phyloP scores from a whole-genome alignment of 2,797 vertebrate genomes.

The Bryconaethiops microstoma region DNA sequence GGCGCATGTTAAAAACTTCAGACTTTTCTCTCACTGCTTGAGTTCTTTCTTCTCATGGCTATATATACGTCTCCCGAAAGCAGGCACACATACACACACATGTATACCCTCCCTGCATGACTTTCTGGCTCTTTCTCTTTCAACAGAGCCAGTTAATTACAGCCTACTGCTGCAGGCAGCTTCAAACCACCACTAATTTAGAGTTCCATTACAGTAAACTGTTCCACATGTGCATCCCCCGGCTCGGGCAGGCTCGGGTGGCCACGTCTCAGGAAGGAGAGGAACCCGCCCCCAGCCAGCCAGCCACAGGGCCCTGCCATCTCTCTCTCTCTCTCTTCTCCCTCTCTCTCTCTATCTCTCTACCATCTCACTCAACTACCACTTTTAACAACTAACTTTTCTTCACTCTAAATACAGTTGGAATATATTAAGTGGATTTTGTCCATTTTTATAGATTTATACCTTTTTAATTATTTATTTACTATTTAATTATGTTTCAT shows the following conservation, averaged over 20 bases:
- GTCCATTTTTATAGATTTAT: not conserved
- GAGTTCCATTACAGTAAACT: conserved; percentile 89
- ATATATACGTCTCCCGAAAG: conserved; percentile 36
- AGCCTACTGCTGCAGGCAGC: conserved; percentile 85
- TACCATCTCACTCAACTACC: too few species aligned
- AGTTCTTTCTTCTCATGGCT: conserved; percentile 48
- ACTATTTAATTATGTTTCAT: not conserved
- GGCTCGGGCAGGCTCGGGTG: conserved; percentile 77
- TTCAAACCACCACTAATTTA: conserved; percentile 88
- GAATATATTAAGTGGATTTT: too few species aligned
- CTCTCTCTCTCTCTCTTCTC: not conserved
- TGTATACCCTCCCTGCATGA: conserved; percentile 61
- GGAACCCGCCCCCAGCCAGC: conserved; percentile 74
- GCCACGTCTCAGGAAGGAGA: conserved; percentile 86
- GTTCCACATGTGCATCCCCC: conserved; percentile 85
- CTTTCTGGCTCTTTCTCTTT: conserved; percentile 81
- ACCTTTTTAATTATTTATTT: not conserved
- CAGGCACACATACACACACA: conserved; percentile 27
- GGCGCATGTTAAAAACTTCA: conserved; percentile 33
- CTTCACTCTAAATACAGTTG: too few species aligned
- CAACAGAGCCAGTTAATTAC: conserved; percentile 88
- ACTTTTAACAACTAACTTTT: too few species aligned
- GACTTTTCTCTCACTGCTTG: conserved; percentile 29
- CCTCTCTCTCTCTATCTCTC: conserved; percentile 3
- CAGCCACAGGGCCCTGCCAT: conserved; percentile 68